These are phyloP conservation scores for Sebastes minor DNA, from an alignment of 2,797 vertebrate genomes.

Conservation along the genomic window DNA sequence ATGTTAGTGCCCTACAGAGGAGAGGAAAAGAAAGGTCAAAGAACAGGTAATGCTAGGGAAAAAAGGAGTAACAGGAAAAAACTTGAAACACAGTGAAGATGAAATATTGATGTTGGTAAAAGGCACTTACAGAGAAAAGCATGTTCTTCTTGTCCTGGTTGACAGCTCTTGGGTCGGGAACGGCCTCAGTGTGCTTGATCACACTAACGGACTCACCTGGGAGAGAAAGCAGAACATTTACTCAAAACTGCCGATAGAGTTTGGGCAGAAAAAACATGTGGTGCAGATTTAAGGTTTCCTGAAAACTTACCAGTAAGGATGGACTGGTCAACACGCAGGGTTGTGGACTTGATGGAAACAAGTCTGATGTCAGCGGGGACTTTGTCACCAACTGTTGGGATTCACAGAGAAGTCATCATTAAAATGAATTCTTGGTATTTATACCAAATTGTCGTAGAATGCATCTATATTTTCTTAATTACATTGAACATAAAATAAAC, in stretches of 20 bases:
- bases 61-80: background rate
- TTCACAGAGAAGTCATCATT: conserved; percentile 12
- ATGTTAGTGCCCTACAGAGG: conserved; percentile 91
- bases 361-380: conserved; percentile 88
- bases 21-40: background rate
- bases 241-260: background rate
- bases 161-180: conserved; percentile 92
- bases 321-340: conserved; percentile 87
- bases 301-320: conserved; percentile 87
- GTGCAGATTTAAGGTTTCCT: background rate
- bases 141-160: conserved; percentile 99
- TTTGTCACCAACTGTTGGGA: conserved; percentile 85
- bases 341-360: conserved; percentile 85
- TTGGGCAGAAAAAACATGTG: background rate
- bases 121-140: conserved; percentile 92
- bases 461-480: background rate
- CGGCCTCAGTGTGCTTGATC: conserved; percentile 93
- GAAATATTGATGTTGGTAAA: background rate
- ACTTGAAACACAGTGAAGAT: background rate
- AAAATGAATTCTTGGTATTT: background rate
- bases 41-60: background rate
- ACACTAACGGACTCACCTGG: conserved; percentile 95
- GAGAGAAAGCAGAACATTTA: background rate
- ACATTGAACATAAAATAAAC: background rate
- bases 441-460: background rate